Evolutionary conservation across 2,797 vertebrate species (phyloP), one percentile per base, ranked within the genome.

Genomic region (Brachyalestes nurse): DNA sequence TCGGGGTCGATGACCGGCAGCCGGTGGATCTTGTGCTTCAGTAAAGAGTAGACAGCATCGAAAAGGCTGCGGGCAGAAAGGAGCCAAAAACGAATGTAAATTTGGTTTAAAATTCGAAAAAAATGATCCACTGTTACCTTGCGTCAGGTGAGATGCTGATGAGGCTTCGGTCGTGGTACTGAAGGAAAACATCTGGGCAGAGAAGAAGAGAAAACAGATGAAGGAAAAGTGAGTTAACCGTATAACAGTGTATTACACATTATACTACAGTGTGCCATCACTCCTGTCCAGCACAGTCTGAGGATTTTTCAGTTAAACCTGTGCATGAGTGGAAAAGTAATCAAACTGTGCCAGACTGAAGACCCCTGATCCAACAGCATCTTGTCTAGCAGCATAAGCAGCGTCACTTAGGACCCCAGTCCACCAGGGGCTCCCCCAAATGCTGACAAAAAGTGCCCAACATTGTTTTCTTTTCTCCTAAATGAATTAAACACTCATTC

Each of bases 1-100:
- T 90, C 14, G 0, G 96, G 96, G 47, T 99, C 96, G 7, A 99
- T 95, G 79, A 99, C 94, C 0, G 97, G 97, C 77, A 99, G 92
- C 42, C 97, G 92, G 87, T 99, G 97, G 90, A 99, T 99, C 87
- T 96, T 96, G 89, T 97, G 72, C 84, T 90, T 92, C 62, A 94
- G 89, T 82, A 95, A 86, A 45, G 87, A 92, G 80, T 93, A 91
- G 83, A 93, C 89, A 64, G 93, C 93, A 4, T 94, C 91, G n/a
- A 93, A 94, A 71, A 95, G 91, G 84, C 93, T 94, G 51, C 0
- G 34, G n/a, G 58, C 1, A 17, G 73, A 51, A 16, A 49, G 51
- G 25, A 19, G 64, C 5, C 19, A 65, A 45, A 17, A 13, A 66
- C 6, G 28, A 21, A 38, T 51, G 34, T 19, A 23, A 7, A 13